These are phyloP conservation scores for Petrocephalus schoutedeni DNA, from an alignment of 2,797 vertebrate genomes.

Conservation along the genomic window DNA sequence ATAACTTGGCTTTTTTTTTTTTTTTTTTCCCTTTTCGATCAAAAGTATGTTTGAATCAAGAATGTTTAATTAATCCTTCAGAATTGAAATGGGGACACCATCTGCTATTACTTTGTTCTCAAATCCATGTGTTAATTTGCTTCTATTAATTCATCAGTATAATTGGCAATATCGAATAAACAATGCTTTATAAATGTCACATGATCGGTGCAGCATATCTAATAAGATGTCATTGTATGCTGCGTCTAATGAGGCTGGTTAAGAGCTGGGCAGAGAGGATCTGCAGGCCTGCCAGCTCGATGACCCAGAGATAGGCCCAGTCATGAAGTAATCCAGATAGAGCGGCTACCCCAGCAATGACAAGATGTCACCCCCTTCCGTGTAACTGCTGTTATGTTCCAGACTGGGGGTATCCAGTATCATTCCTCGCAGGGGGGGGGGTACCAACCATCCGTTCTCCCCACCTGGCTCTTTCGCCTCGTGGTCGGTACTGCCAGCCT, in stretches of 20 bases:
- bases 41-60: background rate
- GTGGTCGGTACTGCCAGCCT: background rate
- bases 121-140: background rate
- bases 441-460: background rate
- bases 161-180: background rate
- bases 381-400: background rate
- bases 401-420: background rate
- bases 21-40: background rate
- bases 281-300: background rate
- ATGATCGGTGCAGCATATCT: background rate
- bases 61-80: background rate
- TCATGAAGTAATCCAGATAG: background rate
- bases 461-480: background rate
- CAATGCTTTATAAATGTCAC: background rate
- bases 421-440: background rate
- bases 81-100: background rate
- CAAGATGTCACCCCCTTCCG: background rate
- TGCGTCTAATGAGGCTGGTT: background rate
- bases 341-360: background rate
- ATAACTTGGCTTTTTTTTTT: background rate
- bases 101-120: background rate
- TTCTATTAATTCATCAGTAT: background rate
- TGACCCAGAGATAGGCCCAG: background rate
- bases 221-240: background rate
- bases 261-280: background rate